Evolutionary conservation across 2,888 invertebrate genomes (phyloP).

Genomic region (Itoplectis maculator): DNA sequence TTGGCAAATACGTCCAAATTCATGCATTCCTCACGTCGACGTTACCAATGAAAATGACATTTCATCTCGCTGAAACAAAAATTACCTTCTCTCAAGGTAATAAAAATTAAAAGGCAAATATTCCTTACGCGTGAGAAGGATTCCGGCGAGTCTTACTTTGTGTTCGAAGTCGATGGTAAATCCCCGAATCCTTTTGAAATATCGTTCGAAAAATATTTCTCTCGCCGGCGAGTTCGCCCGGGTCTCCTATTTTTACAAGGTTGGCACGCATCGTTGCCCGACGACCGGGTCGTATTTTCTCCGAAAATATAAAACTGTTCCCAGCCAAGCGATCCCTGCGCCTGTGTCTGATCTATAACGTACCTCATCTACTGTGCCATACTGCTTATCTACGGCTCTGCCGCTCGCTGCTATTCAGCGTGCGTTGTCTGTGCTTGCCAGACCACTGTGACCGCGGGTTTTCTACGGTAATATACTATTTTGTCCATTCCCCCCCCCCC

Average conservation of each 20-base stretch:
- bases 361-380: conserved; percentile 60
- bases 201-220: conserved; percentile 56
- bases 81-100: neutral
- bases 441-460: conserved; percentile 24
- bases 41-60: conserved; percentile 4
- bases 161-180: conserved; percentile 35
- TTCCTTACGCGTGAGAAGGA: neutral
- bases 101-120: neutral
- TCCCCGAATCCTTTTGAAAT: conserved; percentile 49
- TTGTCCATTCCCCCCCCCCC: neutral
- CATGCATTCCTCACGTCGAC: conserved; percentile 3
- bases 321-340: conserved; percentile 39
- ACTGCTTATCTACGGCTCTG: conserved; percentile 49
- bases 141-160: neutral
- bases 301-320: conserved; percentile 65
- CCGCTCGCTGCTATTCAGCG: conserved; percentile 30
- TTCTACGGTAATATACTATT: conserved; percentile 32
- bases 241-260: conserved; percentile 60
- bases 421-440: conserved; percentile 15
- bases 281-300: conserved; percentile 63
- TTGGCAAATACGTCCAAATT: too few species aligned
- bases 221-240: neutral
- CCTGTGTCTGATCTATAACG: conserved; percentile 59
- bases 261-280: conserved; percentile 66
- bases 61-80: neutral